Evolutionary conservation across 1,140 invertebrate genomes (phyloP).

Genomic region (Acromyrmex heyeri): DNA sequence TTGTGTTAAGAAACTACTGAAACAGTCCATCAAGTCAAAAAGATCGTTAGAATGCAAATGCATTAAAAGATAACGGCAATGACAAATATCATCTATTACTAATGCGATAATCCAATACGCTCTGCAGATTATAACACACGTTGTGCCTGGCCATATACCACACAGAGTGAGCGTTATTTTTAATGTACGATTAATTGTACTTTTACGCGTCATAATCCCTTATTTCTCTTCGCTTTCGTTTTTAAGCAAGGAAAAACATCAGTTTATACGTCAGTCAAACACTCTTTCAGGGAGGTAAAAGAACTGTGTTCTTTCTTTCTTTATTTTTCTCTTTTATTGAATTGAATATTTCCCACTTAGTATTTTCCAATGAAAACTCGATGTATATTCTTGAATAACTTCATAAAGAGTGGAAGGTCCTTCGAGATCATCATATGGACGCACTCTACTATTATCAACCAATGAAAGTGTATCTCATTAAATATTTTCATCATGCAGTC

Average conservation of each 20-base stretch:
- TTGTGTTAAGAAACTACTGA: constrained; percentile 43
- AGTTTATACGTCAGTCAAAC: not conserved
- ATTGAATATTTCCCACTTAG: not conserved
- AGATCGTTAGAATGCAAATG: constrained; percentile 30
- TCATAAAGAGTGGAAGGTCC: not conserved
- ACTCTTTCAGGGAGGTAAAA: not conserved
- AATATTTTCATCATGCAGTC: constrained; percentile 38
- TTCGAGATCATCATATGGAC: not conserved
- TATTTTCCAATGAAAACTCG: constrained; percentile 11
- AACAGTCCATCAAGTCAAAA: constrained; percentile 54
- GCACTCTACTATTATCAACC: not conserved
- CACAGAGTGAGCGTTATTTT: constrained; percentile 41
- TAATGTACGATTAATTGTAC: constrained; percentile 51
- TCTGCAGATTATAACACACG: constrained; percentile 41
- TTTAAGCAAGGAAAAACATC: not conserved
- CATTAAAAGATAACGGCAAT: constrained; percentile 38
- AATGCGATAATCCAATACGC: constrained; percentile 50
- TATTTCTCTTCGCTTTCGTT: not conserved
- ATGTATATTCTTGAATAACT: constrained; percentile 18
- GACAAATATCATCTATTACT: constrained; percentile 34
- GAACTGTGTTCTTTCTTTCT: not conserved
- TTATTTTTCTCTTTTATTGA: not conserved
- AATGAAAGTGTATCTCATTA: constrained; percentile 34
- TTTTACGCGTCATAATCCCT: constrained; percentile 33
- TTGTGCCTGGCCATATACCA: constrained; percentile 34